Conservation (phyloP, 2,888 invertebrate genomes). For the Perdita meconis region DNA sequence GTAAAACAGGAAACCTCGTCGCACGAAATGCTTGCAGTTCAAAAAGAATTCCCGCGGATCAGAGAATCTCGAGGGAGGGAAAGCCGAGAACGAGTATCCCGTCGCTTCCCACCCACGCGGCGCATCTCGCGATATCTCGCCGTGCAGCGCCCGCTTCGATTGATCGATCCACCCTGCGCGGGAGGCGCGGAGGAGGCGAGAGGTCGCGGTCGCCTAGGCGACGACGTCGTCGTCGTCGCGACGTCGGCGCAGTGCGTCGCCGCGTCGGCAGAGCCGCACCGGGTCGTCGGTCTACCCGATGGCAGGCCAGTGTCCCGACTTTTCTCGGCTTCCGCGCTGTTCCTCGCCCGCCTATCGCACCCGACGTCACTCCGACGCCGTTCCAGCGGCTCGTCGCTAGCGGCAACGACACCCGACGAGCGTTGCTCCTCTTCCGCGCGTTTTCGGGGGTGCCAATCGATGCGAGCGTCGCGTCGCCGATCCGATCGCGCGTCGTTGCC, state of each 20-base stretch:
- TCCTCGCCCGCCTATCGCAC: conserved; percentile 21
- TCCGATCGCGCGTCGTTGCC: conserved; percentile 18
- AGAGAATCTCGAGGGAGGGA: neutral
- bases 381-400: conserved; percentile 21
- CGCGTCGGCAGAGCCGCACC: conserved; percentile 66
- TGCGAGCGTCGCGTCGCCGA: conserved; percentile 1
- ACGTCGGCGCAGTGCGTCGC: conserved; percentile 80
- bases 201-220: conserved; percentile 89
- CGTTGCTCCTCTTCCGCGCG: too few species aligned
- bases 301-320: conserved; percentile 70
- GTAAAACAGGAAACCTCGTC: too few species aligned
- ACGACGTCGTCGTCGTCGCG: conserved; percentile 86
- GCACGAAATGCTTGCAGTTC: too few species aligned
- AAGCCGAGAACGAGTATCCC: neutral
- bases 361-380: conserved; percentile 58
- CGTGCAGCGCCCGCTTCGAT: conserved; percentile 50
- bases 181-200: conserved; percentile 45
- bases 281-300: conserved; percentile 71
- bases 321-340: conserved; percentile 72
- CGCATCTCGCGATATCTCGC: conserved; percentile 40
- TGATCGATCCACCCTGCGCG: conserved; percentile 57
- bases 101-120: conserved; percentile 4
- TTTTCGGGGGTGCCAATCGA: conserved; percentile 13
- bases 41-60: neutral
- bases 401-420: conserved; percentile 17